These are phyloP conservation scores for Apamea epomidion DNA, from an alignment of 2,888 invertebrate species.

Conservation along the genomic window DNA sequence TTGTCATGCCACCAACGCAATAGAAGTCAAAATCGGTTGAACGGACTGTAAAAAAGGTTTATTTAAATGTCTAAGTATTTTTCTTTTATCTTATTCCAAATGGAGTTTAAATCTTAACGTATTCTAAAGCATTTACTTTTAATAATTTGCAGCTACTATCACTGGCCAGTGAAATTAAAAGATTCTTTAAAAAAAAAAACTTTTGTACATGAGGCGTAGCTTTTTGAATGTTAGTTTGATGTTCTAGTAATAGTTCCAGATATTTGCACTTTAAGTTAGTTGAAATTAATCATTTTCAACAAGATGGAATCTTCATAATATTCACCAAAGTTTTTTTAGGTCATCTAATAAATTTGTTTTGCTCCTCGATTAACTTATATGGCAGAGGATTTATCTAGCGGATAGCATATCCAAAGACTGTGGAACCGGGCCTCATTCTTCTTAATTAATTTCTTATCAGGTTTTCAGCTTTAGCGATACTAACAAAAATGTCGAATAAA, in stretches of 20 bases:
- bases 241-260: constrained; percentile 31
- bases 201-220: constrained; percentile 10
- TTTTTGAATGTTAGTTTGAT: constrained; percentile 18
- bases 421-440: background rate
- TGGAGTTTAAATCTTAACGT: background rate
- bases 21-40: too few relatives aligned
- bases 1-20: too few relatives aligned
- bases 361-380: background rate
- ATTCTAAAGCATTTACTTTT: constrained; percentile 53
- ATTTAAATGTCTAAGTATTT: too few relatives aligned
- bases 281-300: constrained; percentile 68
- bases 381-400: background rate
- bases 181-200: background rate
- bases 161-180: constrained; percentile 10
- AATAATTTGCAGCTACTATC: constrained; percentile 19
- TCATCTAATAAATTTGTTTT: background rate
- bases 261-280: background rate
- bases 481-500: background rate
- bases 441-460: background rate
- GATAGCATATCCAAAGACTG: background rate
- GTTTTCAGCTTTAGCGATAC: background rate
- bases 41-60: too few relatives aligned
- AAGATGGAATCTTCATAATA: constrained; percentile 20
- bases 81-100: too few relatives aligned
- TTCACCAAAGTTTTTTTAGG: background rate